A percentile compares a stretch with the other conserved stretches of the same genome.
Conservation (phyloP, 1,140 invertebrate genomes). For the Pseudoatta argentina region DNA sequence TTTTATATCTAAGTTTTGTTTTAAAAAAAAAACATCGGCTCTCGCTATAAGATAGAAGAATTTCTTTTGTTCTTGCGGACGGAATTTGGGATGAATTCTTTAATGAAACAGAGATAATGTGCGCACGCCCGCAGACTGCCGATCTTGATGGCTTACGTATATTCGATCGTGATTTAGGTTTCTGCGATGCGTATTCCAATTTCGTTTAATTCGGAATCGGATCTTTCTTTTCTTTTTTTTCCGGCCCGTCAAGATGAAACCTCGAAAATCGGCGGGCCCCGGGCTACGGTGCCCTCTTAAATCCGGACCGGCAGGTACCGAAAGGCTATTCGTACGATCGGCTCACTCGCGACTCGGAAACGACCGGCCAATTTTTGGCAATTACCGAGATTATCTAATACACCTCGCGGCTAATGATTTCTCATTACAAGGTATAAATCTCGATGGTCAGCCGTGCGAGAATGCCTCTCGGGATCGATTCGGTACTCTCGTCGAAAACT, state of each 20-base stretch:
- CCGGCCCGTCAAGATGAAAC: conserved; percentile 58
- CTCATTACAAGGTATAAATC: conserved; percentile 87
- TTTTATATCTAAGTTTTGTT: conserved; percentile 3
- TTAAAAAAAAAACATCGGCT: background rate
- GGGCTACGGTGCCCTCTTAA: conserved; percentile 64
- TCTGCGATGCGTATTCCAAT: conserved; percentile 59
- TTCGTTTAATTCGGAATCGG: conserved; percentile 69
- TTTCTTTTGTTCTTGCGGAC: conserved; percentile 8
- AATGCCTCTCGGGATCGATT: conserved; percentile 63
- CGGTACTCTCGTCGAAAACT: conserved; percentile 33
- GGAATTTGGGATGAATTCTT: conserved; percentile 47
- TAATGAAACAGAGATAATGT: conserved; percentile 19
- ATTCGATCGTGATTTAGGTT: conserved; percentile 55
- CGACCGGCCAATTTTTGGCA: conserved; percentile 81
- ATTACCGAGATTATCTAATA: conserved; percentile 86
- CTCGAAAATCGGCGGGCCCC: conserved; percentile 71
- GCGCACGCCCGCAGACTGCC: conserved; percentile 1
- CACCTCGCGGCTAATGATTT: conserved; percentile 85
- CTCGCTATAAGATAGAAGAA: background rate
- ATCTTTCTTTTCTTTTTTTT: conserved; percentile 41
- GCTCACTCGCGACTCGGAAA: conserved; percentile 64
- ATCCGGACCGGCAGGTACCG: conserved; percentile 36
- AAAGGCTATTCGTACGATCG: conserved; percentile 58
- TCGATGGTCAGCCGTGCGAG: conserved; percentile 65
- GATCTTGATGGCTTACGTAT: conserved; percentile 28